phyloP scores from a whole-genome alignment of 2,797 vertebrate species.

The Heteromormyrus szaboi region DNA sequence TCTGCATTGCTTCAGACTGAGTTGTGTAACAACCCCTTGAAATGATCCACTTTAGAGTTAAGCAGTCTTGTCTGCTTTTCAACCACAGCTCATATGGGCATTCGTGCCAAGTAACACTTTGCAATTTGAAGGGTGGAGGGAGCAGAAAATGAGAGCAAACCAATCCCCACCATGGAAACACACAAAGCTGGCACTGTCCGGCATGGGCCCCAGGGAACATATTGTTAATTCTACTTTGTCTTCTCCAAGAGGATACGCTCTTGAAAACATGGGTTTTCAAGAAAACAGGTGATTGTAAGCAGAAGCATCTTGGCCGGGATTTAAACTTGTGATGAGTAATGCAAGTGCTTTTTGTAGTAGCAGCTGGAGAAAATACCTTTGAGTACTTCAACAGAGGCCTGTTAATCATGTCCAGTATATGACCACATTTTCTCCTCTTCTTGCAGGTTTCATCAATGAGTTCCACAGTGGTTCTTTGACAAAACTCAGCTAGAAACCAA shows the following conservation, averaged over 20 bases:
- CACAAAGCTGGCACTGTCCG: conserved; percentile 22
- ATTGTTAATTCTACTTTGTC: background rate
- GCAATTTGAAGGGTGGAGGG: conserved; percentile 16
- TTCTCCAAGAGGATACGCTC: background rate
- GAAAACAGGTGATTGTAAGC: background rate
- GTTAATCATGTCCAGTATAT: background rate
- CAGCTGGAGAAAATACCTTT: background rate
- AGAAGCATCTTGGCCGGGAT: background rate
- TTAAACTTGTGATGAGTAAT: background rate
- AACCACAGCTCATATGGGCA: background rate
- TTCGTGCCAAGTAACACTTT: conserved; percentile 17
- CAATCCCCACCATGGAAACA: background rate
- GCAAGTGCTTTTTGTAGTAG: background rate
- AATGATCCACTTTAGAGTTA: conserved; percentile 53
- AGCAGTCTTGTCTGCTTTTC: conserved; percentile 34
- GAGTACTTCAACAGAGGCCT: background rate
- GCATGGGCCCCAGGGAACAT: background rate
- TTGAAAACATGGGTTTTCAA: background rate
- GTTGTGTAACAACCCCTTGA: conserved; percentile 19
- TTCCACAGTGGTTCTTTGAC: conserved; percentile 60
- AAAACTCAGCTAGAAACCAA: conserved; percentile 49
- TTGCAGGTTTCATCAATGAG: conserved; percentile 70
- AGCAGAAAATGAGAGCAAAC: background rate
- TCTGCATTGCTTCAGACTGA: conserved; percentile 16
- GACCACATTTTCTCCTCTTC: background rate